Conservation (phyloP, 2,113 vertebrate species). For the Pelecanus crispus region DNA sequence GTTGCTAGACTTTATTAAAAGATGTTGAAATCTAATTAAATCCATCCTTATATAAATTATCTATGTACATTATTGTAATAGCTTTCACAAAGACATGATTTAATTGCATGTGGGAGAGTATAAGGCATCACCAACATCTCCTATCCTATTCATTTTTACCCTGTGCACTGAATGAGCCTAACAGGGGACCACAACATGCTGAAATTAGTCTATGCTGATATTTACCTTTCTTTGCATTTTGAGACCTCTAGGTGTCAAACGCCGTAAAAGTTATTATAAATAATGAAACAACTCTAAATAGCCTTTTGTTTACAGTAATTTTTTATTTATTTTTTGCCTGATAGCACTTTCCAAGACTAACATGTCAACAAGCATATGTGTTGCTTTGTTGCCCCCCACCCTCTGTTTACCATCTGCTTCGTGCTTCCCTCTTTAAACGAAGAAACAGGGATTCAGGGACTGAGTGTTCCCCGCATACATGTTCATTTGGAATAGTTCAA, state of each 20-base stretch:
- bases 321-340: background rate
- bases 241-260: background rate
- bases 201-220: background rate
- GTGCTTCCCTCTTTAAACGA: background rate
- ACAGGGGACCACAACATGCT: background rate
- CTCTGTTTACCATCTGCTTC: background rate
- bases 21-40: slow-evolving; percentile 37
- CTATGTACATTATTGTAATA: background rate
- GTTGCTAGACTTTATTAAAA: slow-evolving; percentile 25
- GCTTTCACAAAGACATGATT: background rate
- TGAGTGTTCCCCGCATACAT: background rate
- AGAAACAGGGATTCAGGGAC: background rate
- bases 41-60: background rate
- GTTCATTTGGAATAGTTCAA: background rate
- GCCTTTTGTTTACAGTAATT: background rate
- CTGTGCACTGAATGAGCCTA: background rate
- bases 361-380: background rate
- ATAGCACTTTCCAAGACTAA: background rate
- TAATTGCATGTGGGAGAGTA: background rate
- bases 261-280: background rate
- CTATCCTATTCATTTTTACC: background rate
- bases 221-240: background rate
- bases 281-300: background rate
- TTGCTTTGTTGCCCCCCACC: accelerated
- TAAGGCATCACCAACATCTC: background rate